These are phyloP conservation scores for Drosophila trapezifrons DNA, from an alignment of 1,140 invertebrate genomes.

Conservation along the genomic window DNA sequence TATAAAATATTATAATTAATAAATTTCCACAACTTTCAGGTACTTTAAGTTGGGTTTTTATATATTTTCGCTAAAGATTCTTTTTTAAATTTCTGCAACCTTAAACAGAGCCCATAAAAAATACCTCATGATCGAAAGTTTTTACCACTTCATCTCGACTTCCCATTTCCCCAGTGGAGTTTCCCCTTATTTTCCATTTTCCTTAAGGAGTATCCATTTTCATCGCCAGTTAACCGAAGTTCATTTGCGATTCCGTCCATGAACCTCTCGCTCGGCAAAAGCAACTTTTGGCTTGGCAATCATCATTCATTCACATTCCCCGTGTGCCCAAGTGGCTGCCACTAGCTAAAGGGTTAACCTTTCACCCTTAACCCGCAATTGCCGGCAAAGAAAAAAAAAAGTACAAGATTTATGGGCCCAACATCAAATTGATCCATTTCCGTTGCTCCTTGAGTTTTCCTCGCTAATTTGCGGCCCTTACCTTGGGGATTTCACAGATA, in stretches of 20 bases:
- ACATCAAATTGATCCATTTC: slow-evolving; percentile 48
- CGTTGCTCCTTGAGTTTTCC: slow-evolving; percentile 34
- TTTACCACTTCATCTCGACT: too few relatives aligned
- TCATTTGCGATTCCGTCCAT: slow-evolving; percentile 38
- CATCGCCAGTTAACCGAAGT: slow-evolving; percentile 10
- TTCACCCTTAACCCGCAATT: slow-evolving; percentile 4
- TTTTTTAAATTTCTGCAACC: too few relatives aligned
- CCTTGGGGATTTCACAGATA: slow-evolving; percentile 28
- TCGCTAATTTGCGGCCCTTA: slow-evolving; percentile 43
- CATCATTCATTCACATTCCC: slow-evolving; percentile 41
- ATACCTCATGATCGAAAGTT: too few relatives aligned
- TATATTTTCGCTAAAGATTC: too few relatives aligned
- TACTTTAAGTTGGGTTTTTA: too few relatives aligned
- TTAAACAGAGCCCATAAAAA: too few relatives aligned
- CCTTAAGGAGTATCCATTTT: slow-evolving; percentile 9
- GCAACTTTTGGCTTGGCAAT: slow-evolving; percentile 15
- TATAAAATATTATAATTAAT: too few relatives aligned
- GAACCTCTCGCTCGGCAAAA: too few relatives aligned
- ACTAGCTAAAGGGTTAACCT: slow-evolving; percentile 42
- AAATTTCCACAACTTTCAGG: too few relatives aligned
- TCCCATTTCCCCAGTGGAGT: not conserved
- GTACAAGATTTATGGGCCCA: slow-evolving; percentile 26
- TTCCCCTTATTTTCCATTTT: slow-evolving; percentile 3
- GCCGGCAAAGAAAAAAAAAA: not conserved
- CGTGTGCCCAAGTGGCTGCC: not conserved